phyloP scores from a whole-genome alignment of 1,140 invertebrate species.

The Leguminivora glycinivorella region DNA sequence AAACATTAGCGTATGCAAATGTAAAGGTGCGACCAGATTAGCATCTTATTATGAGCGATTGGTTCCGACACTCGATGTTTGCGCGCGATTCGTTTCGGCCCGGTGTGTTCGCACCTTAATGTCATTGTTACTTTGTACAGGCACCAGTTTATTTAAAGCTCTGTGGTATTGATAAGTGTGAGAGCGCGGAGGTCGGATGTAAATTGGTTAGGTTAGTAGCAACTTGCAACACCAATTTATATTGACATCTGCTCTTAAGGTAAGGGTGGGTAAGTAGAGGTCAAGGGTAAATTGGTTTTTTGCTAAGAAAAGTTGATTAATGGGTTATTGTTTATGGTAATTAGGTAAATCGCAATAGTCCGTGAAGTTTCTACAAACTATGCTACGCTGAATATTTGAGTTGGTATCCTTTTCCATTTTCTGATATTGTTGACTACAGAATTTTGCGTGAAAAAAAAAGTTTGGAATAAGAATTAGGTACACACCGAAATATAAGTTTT shows the following conservation, averaged over 20 bases:
- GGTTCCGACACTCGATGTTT: slow-evolving; percentile 68
- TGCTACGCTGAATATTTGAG: background rate
- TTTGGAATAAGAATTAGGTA: too few species aligned
- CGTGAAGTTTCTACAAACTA: background rate
- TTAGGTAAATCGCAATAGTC: background rate
- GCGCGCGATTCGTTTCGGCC: slow-evolving; percentile 66
- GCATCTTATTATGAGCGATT: slow-evolving; percentile 71
- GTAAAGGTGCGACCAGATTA: slow-evolving; percentile 74
- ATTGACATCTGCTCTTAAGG: too few species aligned
- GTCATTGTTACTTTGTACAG: background rate
- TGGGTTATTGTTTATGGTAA: slow-evolving; percentile 27
- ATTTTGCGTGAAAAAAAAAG: too few species aligned
- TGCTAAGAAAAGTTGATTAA: background rate
- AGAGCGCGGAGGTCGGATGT: background rate
- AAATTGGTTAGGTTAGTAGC: background rate
- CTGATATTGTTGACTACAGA: too few species aligned
- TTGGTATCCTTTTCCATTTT: background rate
- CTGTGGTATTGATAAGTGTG: background rate
- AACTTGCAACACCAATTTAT: too few species aligned
- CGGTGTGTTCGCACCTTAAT: slow-evolving; percentile 60
- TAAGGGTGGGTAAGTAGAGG: too few species aligned
- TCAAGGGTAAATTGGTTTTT: too few species aligned
- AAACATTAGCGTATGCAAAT: slow-evolving; percentile 59
- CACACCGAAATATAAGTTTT: too few species aligned
- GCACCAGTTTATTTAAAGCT: background rate